Base-by-base conservation (phyloP, 2,113 vertebrate species). In the Ailurus styani region DNA sequence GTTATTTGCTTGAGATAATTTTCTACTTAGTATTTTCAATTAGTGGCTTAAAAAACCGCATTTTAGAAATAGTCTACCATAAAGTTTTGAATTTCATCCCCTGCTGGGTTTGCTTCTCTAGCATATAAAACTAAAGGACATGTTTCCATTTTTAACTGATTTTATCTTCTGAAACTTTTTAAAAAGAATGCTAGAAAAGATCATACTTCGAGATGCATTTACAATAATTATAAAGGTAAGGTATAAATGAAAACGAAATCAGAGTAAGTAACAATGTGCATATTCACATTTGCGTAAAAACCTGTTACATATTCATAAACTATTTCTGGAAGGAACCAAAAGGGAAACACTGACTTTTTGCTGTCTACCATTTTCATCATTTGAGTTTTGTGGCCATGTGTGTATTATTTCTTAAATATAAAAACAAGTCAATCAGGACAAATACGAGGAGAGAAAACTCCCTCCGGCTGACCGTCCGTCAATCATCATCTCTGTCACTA, bases 1-100 rank as follows among this genome's bases (percentile, higher is more conserved):
- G 55, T 95, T 90, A 92, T 66, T 96, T 96, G 42, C 94, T 89
- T 87, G 84, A 90, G 84, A 96, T 92, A 91, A 98, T 94, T 97
- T 96, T 95, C 90, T 94, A 84, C 68, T 97, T 89, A 84, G 94
- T 95, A 96, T 90, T 97, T 96, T 92, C 93, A 96, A 94, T 96
- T 81, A 95, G 62, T 68, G 90, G 42, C 82, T 96, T 77, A 72
- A 93, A 82, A 97, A 73, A 10, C 17, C 27, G 68, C 82, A 84
- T 70, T 86, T 94, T 70, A 94, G 79, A 97, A 90, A 93, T 3
- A 70, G 60, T 95, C 75, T 93, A 84, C 90, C 93, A 92, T 64
- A 42, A 90, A 81, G 29, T 96, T 93, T 57, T 83, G 87, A 83
- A 81, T 91, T 79, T 96, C 66, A 79, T 70, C 68, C 78, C 90